phyloP scores from a whole-genome alignment of 2,113 vertebrate genomes.

The Notothenia rossii region DNA sequence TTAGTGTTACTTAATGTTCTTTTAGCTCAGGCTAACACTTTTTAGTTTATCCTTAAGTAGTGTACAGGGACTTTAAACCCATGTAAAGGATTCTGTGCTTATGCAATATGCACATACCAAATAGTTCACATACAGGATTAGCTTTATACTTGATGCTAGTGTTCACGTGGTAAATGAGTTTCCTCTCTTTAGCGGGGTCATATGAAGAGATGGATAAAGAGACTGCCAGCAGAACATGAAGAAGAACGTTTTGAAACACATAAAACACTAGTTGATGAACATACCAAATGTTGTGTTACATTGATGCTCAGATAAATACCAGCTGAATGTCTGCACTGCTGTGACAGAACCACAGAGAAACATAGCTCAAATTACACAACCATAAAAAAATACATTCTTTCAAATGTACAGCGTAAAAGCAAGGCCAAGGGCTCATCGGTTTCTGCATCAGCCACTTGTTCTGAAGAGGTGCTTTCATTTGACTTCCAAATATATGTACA shows the following conservation, averaged over 20 bases:
- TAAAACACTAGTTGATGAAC: no score
- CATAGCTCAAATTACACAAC: conserved; percentile 14
- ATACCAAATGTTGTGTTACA: no score
- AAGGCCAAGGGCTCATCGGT: conserved; percentile 19
- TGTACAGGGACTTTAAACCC: background rate
- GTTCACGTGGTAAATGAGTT: no score
- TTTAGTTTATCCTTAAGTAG: background rate
- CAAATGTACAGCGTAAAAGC: conserved; percentile 19
- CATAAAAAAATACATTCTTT: conserved; percentile 45
- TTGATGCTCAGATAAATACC: no score
- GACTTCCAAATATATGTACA: background rate
- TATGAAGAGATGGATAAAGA: no score
- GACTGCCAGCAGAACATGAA: no score
- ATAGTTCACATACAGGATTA: background rate
- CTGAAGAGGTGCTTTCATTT: background rate
- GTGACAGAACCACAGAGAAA: conserved; percentile 28
- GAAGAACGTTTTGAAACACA: no score
- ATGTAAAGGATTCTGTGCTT: background rate
- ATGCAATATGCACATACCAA: no score
- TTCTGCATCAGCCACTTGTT: conserved; percentile 4
- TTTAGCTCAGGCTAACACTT: conserved; percentile 1
- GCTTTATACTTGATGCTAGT: background rate
- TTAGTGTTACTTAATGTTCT: background rate
- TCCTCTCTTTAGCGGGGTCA: no score
- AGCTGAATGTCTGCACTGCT: conserved; percentile 2